Evolutionary conservation across 2,888 invertebrate genomes (phyloP), one percentile per base, ranked within the genome.

Genomic region (Prosopocoilus inquinatus): DNA sequence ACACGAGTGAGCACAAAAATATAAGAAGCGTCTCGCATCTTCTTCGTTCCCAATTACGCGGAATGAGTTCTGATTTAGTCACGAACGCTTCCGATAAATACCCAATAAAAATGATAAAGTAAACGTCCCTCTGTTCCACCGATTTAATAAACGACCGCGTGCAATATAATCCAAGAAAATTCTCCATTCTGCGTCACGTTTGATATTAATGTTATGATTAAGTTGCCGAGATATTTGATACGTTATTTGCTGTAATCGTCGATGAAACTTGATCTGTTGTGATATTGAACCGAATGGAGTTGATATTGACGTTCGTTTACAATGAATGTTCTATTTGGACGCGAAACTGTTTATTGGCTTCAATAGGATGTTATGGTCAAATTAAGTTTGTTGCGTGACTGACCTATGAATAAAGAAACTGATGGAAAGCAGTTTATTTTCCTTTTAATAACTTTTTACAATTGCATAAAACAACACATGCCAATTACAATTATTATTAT

Each of bases 11-110:
- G 20, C 20, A 28, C 20, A 28, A 28, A 28, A 28, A 28, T 28
- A 28, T 28, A 28, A 28, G 20, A 28, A 28, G 20, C 5, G 7
- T 28, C 20, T 28, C 2, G 20, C 20, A 28, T 28, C 20, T 28
- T 28, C 20, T 7, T 4, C 20, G 20, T 28, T 28, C 57, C 55
- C 57, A 60, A 60, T 60, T 60, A 60, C 39, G 57, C 47, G 57
- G 57, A 60, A 60, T 55, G 54, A 57, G 54, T 57, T 33, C 52
- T 52, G 55, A 60, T 60, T 60, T 60, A 52, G 60, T 55, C 60
- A 50, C 57, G 15, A 35, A 35, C 12, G 41, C 9, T 15, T 15
- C 41, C 41, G 41, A 41, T 41, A 41, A 41, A 41, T 41, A 13
- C 41, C 15, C 41, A 41, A 41, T 41, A 41, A 41, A 41, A 41